These are phyloP conservation scores for Ormyrus pomaceus DNA, from an alignment of 2,888 invertebrate genomes.

Conservation along the genomic window DNA sequence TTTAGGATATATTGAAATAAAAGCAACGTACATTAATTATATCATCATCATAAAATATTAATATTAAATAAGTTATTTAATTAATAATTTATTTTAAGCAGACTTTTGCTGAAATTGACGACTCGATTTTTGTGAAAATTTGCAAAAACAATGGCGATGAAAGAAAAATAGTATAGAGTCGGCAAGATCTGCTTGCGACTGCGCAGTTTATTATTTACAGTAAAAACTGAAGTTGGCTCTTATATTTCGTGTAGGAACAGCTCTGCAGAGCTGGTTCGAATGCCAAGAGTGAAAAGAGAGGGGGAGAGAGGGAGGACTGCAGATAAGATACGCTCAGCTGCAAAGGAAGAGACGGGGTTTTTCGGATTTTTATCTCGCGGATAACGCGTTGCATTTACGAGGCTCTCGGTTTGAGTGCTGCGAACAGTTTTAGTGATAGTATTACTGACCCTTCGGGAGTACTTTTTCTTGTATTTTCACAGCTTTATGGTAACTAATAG, in stretches of 20 bases:
- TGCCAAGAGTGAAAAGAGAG: background rate
- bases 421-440: slow-evolving; percentile 25
- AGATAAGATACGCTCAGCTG: slow-evolving; percentile 42
- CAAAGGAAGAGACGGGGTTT: slow-evolving; percentile 23
- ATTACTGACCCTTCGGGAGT: slow-evolving; percentile 30
- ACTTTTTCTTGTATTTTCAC: slow-evolving; percentile 35
- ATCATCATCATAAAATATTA: too few relatives aligned
- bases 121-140: too few relatives aligned
- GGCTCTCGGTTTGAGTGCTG: background rate
- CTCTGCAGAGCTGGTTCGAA: background rate
- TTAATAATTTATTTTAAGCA: too few relatives aligned
- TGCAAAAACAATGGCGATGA: too few relatives aligned
- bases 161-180: too few relatives aligned
- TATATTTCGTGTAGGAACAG: too few relatives aligned
- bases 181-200: background rate
- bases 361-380: slow-evolving; percentile 50
- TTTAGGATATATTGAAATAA: too few relatives aligned
- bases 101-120: too few relatives aligned
- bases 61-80: too few relatives aligned
- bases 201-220: background rate
- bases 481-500: slow-evolving; percentile 12
- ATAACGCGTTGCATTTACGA: slow-evolving; percentile 51
- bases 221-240: too few relatives aligned
- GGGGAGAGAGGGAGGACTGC: background rate
- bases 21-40: too few relatives aligned